phyloP scores from a whole-genome alignment of 2,797 vertebrate genomes.

The Cossypha dichroa region DNA sequence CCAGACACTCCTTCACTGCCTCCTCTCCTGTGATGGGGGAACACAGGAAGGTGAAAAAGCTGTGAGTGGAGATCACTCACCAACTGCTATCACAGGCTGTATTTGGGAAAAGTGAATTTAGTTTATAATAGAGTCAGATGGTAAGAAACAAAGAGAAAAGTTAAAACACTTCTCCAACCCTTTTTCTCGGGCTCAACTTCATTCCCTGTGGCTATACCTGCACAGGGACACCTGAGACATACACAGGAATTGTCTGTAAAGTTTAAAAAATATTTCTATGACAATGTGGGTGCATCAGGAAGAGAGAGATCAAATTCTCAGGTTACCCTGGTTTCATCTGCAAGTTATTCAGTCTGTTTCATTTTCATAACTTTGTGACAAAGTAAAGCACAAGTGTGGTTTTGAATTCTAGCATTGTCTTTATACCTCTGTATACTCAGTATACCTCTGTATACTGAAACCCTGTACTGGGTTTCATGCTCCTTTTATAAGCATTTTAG shows the following conservation, averaged over 20 bases:
- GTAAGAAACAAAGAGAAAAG: background rate
- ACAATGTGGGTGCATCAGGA: background rate
- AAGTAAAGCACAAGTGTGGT: background rate
- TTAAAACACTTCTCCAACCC: background rate
- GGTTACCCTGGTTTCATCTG: background rate
- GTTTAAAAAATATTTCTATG: background rate
- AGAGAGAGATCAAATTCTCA: background rate
- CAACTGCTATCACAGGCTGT: background rate
- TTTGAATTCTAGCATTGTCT: background rate
- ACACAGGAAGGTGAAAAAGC: background rate
- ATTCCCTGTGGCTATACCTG: background rate
- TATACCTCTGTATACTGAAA: too few species aligned
- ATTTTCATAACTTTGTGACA: background rate
- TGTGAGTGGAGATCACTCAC: background rate
- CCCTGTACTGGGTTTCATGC: background rate
- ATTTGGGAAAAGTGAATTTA: background rate
- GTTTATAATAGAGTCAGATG: background rate
- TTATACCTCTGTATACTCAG: background rate
- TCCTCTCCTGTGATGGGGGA: accelerated
- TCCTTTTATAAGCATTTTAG: background rate
- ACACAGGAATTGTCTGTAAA: background rate
- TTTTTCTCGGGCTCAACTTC: background rate
- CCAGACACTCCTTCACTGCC: background rate
- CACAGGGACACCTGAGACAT: accelerated
- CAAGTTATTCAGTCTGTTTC: background rate